Conservation (phyloP, 2,888 invertebrate species). For the Tridacna gigas region DNA sequence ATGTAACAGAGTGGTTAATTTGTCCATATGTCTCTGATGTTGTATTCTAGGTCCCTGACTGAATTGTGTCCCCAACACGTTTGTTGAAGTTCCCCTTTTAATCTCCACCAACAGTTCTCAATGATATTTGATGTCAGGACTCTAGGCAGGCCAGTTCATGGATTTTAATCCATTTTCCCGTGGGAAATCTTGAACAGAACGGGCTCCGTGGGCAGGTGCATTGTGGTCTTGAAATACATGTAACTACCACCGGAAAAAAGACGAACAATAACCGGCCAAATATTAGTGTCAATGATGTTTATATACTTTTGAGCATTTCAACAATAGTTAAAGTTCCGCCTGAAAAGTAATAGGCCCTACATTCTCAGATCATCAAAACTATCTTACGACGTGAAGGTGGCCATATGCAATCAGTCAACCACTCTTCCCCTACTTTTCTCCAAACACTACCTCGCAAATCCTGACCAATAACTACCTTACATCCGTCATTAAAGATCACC, state of each 20-base stretch:
- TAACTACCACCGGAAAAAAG: not conserved
- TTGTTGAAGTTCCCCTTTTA: not conserved
- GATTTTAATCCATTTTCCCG: not conserved
- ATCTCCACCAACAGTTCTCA: not conserved
- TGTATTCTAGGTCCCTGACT: too few relatives aligned
- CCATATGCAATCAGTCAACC: not conserved
- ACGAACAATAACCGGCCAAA: not conserved
- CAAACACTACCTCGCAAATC: not conserved
- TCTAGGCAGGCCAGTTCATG: conserved; percentile 22
- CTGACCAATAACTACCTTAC: not conserved
- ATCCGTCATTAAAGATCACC: too few relatives aligned
- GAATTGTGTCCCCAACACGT: too few relatives aligned
- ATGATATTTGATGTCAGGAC: conserved; percentile 8
- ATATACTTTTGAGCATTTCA: conserved; percentile 3
- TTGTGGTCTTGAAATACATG: conserved; percentile 16
- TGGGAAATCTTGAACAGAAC: not conserved
- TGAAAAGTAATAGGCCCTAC: conserved; percentile 8
- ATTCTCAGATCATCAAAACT: not conserved
- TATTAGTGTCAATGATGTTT: not conserved
- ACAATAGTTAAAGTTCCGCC: conserved; percentile 1
- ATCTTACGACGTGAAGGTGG: too few relatives aligned
- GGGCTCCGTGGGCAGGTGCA: conserved; percentile 4
- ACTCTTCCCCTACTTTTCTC: not conserved
- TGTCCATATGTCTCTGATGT: too few relatives aligned
- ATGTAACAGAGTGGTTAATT: too few relatives aligned